Conservation (phyloP, 2,113 vertebrate genomes). For the Cephalopholis sonnerati region DNA sequence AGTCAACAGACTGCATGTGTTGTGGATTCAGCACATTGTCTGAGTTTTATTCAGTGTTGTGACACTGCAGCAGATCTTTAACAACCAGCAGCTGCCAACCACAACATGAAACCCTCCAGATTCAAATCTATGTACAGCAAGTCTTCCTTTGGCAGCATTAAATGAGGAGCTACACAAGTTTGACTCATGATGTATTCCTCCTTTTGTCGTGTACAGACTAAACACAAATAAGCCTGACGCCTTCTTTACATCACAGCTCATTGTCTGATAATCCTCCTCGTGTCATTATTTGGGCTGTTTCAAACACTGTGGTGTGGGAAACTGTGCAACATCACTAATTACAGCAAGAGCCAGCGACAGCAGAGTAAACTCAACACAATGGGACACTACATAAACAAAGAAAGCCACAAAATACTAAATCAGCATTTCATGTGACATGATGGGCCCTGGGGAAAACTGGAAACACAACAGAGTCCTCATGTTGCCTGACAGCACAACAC, state of each 20-base stretch:
- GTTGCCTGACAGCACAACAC: slow-evolving; percentile 40
- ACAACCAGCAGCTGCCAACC: not conserved
- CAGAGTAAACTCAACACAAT: slow-evolving; percentile 47
- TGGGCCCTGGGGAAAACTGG: slow-evolving; percentile 13
- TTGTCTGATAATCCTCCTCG: slow-evolving; percentile 34
- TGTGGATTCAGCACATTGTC: slow-evolving; percentile 16
- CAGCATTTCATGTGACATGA: slow-evolving; percentile 25
- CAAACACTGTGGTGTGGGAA: slow-evolving; percentile 50
- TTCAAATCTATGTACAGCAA: not conserved
- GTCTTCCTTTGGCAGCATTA: not conserved
- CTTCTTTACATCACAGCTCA: slow-evolving; percentile 8
- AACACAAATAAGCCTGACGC: slow-evolving; percentile 14
- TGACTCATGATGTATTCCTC: not conserved
- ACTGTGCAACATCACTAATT: slow-evolving; percentile 51
- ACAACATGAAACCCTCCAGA: not conserved
- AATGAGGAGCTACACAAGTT: not conserved
- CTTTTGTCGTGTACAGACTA: slow-evolving; percentile 1
- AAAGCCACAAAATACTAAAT: slow-evolving; percentile 33
- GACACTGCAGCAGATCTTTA: slow-evolving; percentile 6
- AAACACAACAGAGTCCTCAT: slow-evolving; percentile 43
- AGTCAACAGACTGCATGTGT: slow-evolving; percentile 40
- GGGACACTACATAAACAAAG: slow-evolving; percentile 45
- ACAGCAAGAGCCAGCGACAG: slow-evolving; percentile 31
- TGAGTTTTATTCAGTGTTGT: not conserved
- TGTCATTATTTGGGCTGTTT: slow-evolving; percentile 42